Conservation (phyloP, 2,113 vertebrate species). For the Caretta caretta region DNA sequence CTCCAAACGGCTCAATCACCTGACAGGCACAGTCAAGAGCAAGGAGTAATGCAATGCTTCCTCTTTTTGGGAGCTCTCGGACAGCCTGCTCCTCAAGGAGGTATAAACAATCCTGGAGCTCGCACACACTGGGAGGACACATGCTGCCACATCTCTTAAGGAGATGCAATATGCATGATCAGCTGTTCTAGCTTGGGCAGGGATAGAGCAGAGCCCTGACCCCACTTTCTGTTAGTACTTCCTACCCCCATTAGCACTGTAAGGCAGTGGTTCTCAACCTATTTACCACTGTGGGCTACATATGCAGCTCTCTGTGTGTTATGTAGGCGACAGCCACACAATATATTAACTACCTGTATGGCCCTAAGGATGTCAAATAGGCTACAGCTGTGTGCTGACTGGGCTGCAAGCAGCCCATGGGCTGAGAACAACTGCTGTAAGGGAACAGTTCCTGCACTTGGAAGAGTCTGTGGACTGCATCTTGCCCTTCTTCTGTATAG, state of each 20-base stretch:
- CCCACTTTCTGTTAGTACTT: background rate
- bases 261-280: too few species aligned
- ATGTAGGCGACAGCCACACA: too few species aligned
- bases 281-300: too few species aligned
- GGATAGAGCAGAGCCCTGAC: background rate
- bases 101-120: background rate
- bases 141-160: background rate
- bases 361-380: too few species aligned
- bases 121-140: background rate
- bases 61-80: background rate
- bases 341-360: too few species aligned
- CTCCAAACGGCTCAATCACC: background rate
- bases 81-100: rapidly evolving
- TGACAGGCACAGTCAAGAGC: background rate
- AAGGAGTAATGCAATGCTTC: rapidly evolving
- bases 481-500: background rate
- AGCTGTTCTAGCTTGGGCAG: background rate
- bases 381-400: too few species aligned
- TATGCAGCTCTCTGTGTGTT: too few species aligned
- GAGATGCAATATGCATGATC: background rate
- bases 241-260: background rate
- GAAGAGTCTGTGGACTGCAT: background rate
- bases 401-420: too few species aligned
- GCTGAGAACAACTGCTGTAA: background rate
- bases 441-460: background rate